Base-by-base conservation (phyloP, 1,140 invertebrate genomes). In the Teleogryllus occipitalis region DNA sequence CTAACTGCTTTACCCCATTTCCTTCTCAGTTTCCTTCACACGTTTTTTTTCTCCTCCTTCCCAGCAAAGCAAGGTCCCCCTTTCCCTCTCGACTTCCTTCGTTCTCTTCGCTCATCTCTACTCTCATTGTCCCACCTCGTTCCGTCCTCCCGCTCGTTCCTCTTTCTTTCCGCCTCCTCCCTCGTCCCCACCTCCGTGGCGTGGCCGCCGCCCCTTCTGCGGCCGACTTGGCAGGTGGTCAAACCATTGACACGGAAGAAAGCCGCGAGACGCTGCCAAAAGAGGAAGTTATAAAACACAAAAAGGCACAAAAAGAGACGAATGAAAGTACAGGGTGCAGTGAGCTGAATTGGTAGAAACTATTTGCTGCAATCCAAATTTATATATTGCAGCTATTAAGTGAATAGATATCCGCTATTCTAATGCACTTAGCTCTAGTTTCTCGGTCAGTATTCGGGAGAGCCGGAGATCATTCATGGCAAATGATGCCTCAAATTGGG, bases 231-330 rank as follows among this genome's bases (percentile, higher is more conserved):
- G 54, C 54, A 65, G 54, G 54, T 65, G 54, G 54, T 65, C 54
- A 65, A 65, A 10, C 54, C 54, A 65, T 65, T 65, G 54, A 65
- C 54, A 65, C 54, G 54, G 54, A 65, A 65, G 54, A 65, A 65
- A 65, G 54, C 54, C 10, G 54, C 54, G 54, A 2, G 18, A 7
- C 54, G 54, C 18, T 65, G 54, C 54, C 54, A 65, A 18, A 65
- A 65, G 54, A 65, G 54, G 54, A 65, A 65, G 54, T 65, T 65
- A 65, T 65, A 65, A 65, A 65, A 65, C 54, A 65, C 54, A 65
- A 65, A 18, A 65, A 65, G 10, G 54, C 10, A 2, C 10, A 65
- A 65, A 65, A 65, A 65, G 18, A 0, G 54, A 18, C 54, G 54
- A 65, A 14, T 7, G 10, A 14, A 18, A 65, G 54, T 65, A 65